phyloP scores from a whole-genome alignment of 1,140 invertebrate genomes.

The Trypoxylus dichotomus region DNA sequence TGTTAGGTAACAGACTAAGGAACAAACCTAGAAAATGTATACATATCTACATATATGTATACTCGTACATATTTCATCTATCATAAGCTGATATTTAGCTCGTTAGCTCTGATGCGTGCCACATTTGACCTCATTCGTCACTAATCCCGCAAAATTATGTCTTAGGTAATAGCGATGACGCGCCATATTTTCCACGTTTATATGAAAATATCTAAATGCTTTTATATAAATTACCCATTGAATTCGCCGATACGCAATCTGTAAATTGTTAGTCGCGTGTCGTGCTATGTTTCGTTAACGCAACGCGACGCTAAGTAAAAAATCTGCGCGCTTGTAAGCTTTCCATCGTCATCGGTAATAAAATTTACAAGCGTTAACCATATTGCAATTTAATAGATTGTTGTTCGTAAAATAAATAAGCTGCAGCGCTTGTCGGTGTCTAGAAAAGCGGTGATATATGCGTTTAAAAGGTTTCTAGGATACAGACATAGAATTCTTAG shows the following conservation, averaged over 20 bases:
- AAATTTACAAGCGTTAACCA: neutral
- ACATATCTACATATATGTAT: no score
- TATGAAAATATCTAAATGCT: neutral
- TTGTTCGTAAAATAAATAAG: neutral
- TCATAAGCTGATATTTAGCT: neutral
- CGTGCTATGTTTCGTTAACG: neutral
- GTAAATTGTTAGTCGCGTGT: neutral
- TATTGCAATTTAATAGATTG: neutral
- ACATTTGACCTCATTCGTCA: conserved; percentile 10
- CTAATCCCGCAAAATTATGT: conserved; percentile 8
- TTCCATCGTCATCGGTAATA: neutral
- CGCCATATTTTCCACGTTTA: neutral
- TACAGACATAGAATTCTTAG: no score
- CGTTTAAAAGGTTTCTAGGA: no score
- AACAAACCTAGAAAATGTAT: no score
- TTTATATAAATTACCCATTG: conserved; percentile 13
- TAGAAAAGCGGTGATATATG: no score
- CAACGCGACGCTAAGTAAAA: neutral
- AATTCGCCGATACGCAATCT: neutral
- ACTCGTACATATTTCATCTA: neutral
- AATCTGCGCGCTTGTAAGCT: neutral
- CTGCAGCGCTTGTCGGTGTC: no score
- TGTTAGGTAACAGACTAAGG: no score
- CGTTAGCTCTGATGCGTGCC: neutral
- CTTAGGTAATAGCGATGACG: neutral